Evolutionary conservation across 2,113 vertebrate species (phyloP).

Genomic region (Urocitellus parryii): DNA sequence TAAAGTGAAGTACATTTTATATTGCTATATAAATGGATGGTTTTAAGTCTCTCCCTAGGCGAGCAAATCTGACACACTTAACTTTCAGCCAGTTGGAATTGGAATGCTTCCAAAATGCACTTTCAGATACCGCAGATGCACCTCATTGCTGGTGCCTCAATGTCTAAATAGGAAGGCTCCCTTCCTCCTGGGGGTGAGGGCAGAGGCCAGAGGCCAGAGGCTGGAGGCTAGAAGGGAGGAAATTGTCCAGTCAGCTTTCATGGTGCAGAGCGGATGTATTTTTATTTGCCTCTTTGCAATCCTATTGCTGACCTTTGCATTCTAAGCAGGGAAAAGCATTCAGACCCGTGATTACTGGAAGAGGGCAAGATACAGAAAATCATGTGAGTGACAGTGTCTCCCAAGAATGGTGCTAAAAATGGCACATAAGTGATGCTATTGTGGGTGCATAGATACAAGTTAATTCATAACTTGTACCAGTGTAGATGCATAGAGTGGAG

Average conservation of each 20-base stretch:
- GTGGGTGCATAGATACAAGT: not conserved
- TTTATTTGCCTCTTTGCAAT: not conserved
- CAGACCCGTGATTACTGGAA: not conserved
- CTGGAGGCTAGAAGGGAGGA: not conserved
- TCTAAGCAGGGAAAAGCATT: not conserved
- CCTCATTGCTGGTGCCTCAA: conserved; percentile 7
- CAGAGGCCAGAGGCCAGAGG: not conserved
- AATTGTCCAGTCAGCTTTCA: not conserved
- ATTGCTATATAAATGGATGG: not conserved
- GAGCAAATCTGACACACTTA: not conserved
- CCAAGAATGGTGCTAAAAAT: not conserved
- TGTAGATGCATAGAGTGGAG: not conserved
- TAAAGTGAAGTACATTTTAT: not conserved
- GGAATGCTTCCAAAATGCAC: conserved; percentile 36
- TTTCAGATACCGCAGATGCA: conserved; percentile 6
- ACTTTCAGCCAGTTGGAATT: conserved; percentile 14
- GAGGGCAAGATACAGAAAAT: not conserved
- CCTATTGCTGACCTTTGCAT: not conserved
- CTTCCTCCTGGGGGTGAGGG: rapidly evolving
- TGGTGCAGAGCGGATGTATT: not conserved
- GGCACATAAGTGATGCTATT: not conserved
- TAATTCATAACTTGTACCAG: not conserved
- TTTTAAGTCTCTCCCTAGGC: conserved; percentile 51
- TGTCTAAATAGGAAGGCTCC: conserved; percentile 39
- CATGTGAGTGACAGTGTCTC: not conserved